Percentiles rank a stretch among this genome's conserved stretches.
These are phyloP conservation scores for Morpho deidamia DNA, from an alignment of 2,888 invertebrate species.

Conservation along the genomic window DNA sequence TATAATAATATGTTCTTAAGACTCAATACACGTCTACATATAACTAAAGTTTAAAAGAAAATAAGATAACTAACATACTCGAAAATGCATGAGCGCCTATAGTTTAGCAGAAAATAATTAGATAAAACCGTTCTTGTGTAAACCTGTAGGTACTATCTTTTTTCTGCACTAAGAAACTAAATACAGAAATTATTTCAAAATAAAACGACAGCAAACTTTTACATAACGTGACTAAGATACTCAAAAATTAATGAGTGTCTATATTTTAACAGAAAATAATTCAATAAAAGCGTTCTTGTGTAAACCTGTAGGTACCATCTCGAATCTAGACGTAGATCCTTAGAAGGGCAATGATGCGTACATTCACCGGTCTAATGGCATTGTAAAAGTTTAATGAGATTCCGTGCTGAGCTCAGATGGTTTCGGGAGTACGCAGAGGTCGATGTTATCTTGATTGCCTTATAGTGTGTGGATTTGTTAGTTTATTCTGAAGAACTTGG, in stretches of 20 bases:
- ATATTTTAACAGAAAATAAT: slow-evolving; percentile 9
- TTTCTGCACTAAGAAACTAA: no score
- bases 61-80: no score
- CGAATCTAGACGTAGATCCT: slow-evolving; percentile 26
- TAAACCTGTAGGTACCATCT: slow-evolving; percentile 15
- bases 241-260: neutral
- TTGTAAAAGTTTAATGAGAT: slow-evolving; percentile 49
- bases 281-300: slow-evolving; percentile 23
- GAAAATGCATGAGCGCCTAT: neutral
- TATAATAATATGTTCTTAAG: no score
- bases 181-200: no score
- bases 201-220: no score
- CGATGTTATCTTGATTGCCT: slow-evolving; percentile 13
- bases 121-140: slow-evolving; percentile 23
- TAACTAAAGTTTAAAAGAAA: no score
- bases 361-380: slow-evolving; percentile 47
- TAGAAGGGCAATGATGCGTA: slow-evolving; percentile 35
- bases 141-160: slow-evolving; percentile 13
- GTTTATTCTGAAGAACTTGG: no score
- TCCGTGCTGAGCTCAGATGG: slow-evolving; percentile 14
- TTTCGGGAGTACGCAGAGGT: slow-evolving; percentile 10
- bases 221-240: no score
- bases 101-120: slow-evolving; percentile 10
- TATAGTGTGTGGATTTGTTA: slow-evolving; percentile 10
- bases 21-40: no score